phyloP scores from a whole-genome alignment of 2,888 invertebrate genomes.

The Apamea crenata region DNA sequence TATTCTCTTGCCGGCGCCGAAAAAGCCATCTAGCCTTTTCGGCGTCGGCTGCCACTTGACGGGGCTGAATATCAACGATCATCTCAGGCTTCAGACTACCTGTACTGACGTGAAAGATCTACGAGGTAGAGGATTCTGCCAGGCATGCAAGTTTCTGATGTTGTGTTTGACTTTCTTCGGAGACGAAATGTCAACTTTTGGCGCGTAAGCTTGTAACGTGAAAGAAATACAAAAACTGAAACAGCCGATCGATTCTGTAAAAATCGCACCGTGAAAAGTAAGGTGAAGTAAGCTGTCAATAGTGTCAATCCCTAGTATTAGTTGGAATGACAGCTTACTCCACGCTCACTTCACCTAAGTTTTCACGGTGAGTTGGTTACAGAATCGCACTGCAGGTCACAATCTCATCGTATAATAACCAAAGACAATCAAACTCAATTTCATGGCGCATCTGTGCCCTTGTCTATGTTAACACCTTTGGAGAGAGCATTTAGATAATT shows the following conservation, averaged over 20 bases:
- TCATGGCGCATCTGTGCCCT: conserved; percentile 44
- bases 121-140: not conserved
- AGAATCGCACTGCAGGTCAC: too few species aligned
- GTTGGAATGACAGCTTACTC: too few species aligned
- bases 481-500: conserved; percentile 87
- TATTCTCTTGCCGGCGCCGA: too few species aligned
- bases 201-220: not conserved
- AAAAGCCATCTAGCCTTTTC: not conserved
- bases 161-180: not conserved
- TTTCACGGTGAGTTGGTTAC: too few species aligned
- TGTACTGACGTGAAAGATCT: not conserved
- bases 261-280: too few species aligned
- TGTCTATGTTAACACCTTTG: conserved; percentile 76
- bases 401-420: not conserved
- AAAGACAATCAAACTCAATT: not conserved
- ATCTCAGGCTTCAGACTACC: not conserved
- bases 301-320: too few species aligned
- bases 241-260: too few species aligned
- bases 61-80: not conserved
- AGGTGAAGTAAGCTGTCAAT: too few species aligned
- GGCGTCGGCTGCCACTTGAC: not conserved
- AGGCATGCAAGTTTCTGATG: not conserved
- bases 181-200: not conserved
- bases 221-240: not conserved
- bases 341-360: too few species aligned